Evolutionary conservation across 2,113 vertebrate species (phyloP).

Genomic region (Chlorocebus sabaeus): DNA sequence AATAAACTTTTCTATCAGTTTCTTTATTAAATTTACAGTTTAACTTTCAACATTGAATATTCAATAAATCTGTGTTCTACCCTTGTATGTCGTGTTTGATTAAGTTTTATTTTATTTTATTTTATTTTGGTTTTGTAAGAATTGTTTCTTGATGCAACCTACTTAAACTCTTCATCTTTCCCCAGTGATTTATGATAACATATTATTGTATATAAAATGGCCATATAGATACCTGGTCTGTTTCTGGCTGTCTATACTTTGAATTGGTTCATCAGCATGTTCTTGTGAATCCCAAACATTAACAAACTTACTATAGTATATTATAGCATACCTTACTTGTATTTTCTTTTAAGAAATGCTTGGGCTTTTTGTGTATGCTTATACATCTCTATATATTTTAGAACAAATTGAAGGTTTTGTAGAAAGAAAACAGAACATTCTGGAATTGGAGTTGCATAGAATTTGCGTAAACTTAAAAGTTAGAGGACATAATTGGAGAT

Average conservation of each 20-base stretch:
- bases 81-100: neutral
- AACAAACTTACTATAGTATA: neutral
- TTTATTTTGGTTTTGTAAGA: neutral
- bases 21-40: neutral
- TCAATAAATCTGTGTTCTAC: neutral
- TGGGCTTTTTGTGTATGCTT: neutral
- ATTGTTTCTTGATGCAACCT: neutral
- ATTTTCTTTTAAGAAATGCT: neutral
- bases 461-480: neutral
- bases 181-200: neutral
- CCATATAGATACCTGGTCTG: neutral
- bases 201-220: neutral
- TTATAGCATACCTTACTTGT: neutral
- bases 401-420: neutral
- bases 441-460: neutral
- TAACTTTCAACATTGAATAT: constrained; percentile 25
- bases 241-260: neutral
- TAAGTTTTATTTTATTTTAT: neutral
- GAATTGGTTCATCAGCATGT: neutral
- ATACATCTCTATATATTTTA: neutral
- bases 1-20: neutral
- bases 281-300: neutral
- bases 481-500: neutral
- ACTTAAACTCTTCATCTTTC: neutral
- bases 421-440: neutral